A percentile compares a stretch with the other conserved stretches of the same genome.
Conservation (phyloP, 1,140 invertebrate genomes). For the Drosophila kikkawai region DNA sequence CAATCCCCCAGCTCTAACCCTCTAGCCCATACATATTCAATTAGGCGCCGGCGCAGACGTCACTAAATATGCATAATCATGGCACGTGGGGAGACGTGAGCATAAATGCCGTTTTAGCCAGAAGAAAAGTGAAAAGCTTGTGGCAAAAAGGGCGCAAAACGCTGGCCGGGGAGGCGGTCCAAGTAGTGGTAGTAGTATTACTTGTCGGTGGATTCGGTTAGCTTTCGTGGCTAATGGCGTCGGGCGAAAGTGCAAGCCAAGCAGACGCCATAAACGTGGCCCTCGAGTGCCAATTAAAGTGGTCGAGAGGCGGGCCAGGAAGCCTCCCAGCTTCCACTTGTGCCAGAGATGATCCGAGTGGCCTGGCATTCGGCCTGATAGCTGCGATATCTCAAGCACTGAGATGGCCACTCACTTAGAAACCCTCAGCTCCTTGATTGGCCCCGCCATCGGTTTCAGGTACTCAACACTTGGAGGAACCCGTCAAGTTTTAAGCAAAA, state of each 20-base stretch:
- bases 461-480: neutral
- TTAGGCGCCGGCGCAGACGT: conserved; percentile 64
- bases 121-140: conserved; percentile 17
- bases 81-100: conserved; percentile 34
- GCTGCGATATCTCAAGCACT: neutral
- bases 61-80: conserved; percentile 77
- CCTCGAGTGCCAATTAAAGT: conserved; percentile 76
- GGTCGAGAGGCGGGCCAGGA: conserved; percentile 27
- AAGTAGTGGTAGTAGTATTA: neutral
- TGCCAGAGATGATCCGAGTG: conserved; percentile 49
- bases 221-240: conserved; percentile 66
- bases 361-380: neutral
- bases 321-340: conserved; percentile 24
- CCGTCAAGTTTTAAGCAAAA: neutral
- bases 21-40: conserved; percentile 61
- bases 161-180: neutral
- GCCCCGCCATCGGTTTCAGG: neutral
- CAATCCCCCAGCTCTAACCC: neutral
- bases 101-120: conserved; percentile 66
- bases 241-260: conserved; percentile 71
- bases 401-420: conserved; percentile 4
- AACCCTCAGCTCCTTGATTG: neutral
- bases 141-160: conserved; percentile 15
- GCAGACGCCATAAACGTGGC: conserved; percentile 68
- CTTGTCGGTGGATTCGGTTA: conserved; percentile 31